Evolutionary conservation across 1,140 invertebrate species (phyloP), one percentile per base, ranked within the genome.

Genomic region (Dolichoris vasculosae): DNA sequence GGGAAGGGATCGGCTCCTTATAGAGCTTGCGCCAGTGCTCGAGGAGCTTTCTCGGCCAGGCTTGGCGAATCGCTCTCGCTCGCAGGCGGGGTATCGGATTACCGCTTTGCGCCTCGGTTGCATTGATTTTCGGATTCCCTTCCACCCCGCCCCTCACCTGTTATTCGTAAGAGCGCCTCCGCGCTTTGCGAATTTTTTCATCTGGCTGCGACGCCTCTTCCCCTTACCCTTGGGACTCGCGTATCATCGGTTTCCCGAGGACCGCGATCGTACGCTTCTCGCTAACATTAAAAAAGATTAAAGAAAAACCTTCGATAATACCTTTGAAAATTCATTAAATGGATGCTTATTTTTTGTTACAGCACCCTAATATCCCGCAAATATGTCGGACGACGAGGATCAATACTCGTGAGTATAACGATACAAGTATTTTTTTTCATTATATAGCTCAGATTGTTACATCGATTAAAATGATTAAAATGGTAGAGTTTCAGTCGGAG

Each of bases 361-460:
- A 93, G 90, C 86, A 83, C 86, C 88, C 88, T 93, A 92, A 91
- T 64, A 87, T 92, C 88, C 90, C 89, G 86, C 88, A 90, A 92
- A 90, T 89, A 93, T 93, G 93, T 93, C 93, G 89, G 93, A 93
- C 92, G 93, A 93, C 88, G 93, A 93, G 92, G 93, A 93, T 79
- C 92, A 93, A 93, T 93, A 93, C 92, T 93, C 93, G 93, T 93
- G 90, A 93, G 93, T 93, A 93, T 80, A 43, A 73, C 32, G 23
- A 73, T 38, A 43, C 9, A 8, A 9, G 17, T 38, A 43, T 11
- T 43, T 32, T 32, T 73, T 26, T n/a, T n/a, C n/a, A n/a, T n/a
- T n/a, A n/a, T n/a, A n/a, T n/a, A n/a, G n/a, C n/a, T n/a, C n/a
- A n/a, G n/a, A 43, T 43, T 73, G 38, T n/a, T 6, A n/a, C 69